Evolutionary conservation across 2,888 invertebrate genomes (phyloP), one percentile per base, ranked within the genome.

Genomic region (Zonitis immaculata): DNA sequence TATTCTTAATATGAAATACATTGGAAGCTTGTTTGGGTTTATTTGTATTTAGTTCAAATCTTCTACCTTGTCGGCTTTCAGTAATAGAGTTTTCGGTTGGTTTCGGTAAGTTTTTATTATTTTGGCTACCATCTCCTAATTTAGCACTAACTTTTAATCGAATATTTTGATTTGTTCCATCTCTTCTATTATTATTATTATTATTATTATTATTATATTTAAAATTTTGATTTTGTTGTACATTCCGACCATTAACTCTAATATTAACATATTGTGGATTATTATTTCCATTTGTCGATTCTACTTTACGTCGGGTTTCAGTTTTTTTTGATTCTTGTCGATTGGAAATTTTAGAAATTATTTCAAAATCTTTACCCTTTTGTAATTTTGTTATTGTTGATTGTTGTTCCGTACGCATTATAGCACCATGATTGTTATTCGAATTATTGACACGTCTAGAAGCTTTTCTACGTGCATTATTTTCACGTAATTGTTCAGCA

Each of bases 401-500:
- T 6, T 54, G 49, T 55, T 68, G 66, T 58, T 69, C 69, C 6
- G 57, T 63, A 47, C 68, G 44, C 65, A 68, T 65, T 6, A 68
- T 56, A 8, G 69, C 61, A 66, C 75, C 54, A 70, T 76, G 55
- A 66, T 76, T 52, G 26, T 64, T 63, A 57, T 73, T 76, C 51
- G 74, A 77, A 57, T 77, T 73, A 1, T 73, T 76, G 71, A 56
- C 78, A 49, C 66, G 64, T 51, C 75, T 61, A 1, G 65, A 65
- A 5, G 67, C 66, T 61, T 76, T 76, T 12, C 81, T 75, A 60
- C 82, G 82, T 48, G 77, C 74, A 63, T 83, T 83, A 59, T 87
- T 86, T 65, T 83, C 82, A 44, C 85, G 82, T 62, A 88, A 79
- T 59, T 88, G 85, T 68, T 91, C 91, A 1, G 89, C 86, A 67